Evolutionary conservation across 2,113 vertebrate genomes (phyloP).

Genomic region (Calidris pugnax): DNA sequence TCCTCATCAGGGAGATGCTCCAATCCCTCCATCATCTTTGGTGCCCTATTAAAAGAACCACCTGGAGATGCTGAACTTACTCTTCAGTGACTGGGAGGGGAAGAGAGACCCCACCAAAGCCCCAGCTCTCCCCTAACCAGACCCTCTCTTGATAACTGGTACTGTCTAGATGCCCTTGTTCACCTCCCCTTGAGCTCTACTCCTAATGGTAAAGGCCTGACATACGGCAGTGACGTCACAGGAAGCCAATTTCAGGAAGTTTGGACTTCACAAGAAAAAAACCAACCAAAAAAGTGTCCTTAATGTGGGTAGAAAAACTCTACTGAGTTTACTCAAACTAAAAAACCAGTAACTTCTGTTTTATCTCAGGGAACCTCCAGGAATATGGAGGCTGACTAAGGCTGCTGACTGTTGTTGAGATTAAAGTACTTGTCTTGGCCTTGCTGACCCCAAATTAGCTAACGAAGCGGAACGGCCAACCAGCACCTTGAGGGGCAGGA

Average conservation of each 20-base stretch:
- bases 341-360: background rate
- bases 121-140: background rate
- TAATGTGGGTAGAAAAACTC: background rate
- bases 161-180: background rate
- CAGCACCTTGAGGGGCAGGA: background rate
- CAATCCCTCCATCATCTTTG: no score
- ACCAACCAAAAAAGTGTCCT: background rate
- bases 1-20: no score
- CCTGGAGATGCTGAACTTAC: background rate
- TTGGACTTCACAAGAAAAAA: background rate
- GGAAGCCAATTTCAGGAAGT: background rate
- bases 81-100: background rate
- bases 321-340: background rate
- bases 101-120: background rate
- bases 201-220: background rate
- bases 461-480: rapidly evolving
- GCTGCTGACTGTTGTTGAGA: background rate
- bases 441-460: background rate
- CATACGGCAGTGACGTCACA: background rate
- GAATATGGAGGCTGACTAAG: background rate
- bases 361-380: background rate
- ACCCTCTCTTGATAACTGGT: background rate
- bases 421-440: background rate
- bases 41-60: background rate
- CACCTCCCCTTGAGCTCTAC: background rate